Percentiles rank a stretch among this genome's conserved stretches.
Evolutionary conservation across 2,888 invertebrate species (phyloP).

Genomic region (Rhagonycha fulva): DNA sequence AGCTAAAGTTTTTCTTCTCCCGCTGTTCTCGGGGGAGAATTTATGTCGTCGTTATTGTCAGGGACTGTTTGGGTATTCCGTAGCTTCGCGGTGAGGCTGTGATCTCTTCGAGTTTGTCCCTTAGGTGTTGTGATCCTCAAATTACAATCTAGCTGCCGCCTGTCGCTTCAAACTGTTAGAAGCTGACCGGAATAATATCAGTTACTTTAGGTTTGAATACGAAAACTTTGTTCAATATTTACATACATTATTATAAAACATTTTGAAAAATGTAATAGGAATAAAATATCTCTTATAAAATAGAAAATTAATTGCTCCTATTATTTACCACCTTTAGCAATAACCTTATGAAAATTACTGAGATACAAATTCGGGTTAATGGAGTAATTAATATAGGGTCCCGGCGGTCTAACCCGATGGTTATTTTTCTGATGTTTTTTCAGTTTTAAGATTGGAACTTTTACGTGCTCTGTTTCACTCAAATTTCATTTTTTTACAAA

Average conservation of each 20-base stretch:
- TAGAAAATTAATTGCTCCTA: background rate
- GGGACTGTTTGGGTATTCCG: slow-evolving; percentile 52
- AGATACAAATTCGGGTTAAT: background rate
- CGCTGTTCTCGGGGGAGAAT: slow-evolving; percentile 49
- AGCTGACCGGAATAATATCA: slow-evolving; percentile 52
- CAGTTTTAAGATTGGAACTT: no score
- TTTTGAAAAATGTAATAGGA: background rate
- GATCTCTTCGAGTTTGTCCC: slow-evolving; percentile 46
- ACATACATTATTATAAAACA: slow-evolving; percentile 1
- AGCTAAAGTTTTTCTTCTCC: slow-evolving; percentile 20
- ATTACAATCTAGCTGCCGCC: slow-evolving; percentile 54
- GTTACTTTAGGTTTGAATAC: slow-evolving; percentile 18
- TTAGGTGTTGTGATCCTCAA: slow-evolving; percentile 55
- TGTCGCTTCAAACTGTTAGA: slow-evolving; percentile 46
- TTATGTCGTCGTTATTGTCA: slow-evolving; percentile 56
- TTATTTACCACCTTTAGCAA: background rate
- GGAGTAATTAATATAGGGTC: background rate
- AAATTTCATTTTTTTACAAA: no score
- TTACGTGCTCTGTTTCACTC: no score
- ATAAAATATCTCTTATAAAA: background rate
- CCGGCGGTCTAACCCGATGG: no score
- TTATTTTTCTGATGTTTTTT: no score
- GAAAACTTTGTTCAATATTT: slow-evolving; percentile 1
- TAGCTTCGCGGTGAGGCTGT: slow-evolving; percentile 37
- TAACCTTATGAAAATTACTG: background rate